Evolutionary conservation across 2,113 vertebrate species (phyloP).

Genomic region (Thamnophis sirtalis): DNA sequence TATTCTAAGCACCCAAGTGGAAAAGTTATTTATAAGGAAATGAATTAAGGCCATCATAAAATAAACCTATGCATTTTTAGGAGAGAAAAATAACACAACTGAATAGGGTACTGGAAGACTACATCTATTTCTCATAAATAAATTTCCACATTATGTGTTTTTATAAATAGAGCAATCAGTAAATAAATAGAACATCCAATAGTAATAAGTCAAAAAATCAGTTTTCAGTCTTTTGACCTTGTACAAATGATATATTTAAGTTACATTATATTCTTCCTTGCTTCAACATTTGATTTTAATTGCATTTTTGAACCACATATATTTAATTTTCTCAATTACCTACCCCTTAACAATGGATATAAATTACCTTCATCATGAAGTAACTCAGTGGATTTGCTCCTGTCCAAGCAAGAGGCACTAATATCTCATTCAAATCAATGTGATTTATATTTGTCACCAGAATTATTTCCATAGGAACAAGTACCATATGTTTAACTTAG

Average conservation of each 20-base stretch:
- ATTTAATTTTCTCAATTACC: background rate
- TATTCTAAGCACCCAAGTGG: slow-evolving; percentile 48
- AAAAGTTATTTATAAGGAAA: slow-evolving; percentile 45
- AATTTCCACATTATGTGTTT: slow-evolving; percentile 24
- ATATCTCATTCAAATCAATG: background rate
- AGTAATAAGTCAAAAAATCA: background rate
- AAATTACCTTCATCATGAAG: background rate
- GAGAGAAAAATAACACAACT: background rate
- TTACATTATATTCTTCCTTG: background rate
- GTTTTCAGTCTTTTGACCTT: background rate
- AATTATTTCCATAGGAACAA: background rate
- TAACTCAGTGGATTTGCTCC: background rate
- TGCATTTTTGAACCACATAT: background rate
- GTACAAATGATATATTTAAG: background rate
- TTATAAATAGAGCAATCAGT: background rate
- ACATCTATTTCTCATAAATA: background rate
- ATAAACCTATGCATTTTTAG: slow-evolving; percentile 22
- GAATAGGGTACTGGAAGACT: slow-evolving; percentile 3
- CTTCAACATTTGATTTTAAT: background rate
- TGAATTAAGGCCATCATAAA: slow-evolving; percentile 16
- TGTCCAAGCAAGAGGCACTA: background rate
- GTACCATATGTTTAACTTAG: background rate
- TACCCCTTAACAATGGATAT: background rate
- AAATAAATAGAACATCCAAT: background rate
- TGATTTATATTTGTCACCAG: background rate